Percentiles rank a stretch among this genome's conserved stretches.
phyloP scores from a whole-genome alignment of 2,888 invertebrate species.

The Eucera pruinosa region DNA sequence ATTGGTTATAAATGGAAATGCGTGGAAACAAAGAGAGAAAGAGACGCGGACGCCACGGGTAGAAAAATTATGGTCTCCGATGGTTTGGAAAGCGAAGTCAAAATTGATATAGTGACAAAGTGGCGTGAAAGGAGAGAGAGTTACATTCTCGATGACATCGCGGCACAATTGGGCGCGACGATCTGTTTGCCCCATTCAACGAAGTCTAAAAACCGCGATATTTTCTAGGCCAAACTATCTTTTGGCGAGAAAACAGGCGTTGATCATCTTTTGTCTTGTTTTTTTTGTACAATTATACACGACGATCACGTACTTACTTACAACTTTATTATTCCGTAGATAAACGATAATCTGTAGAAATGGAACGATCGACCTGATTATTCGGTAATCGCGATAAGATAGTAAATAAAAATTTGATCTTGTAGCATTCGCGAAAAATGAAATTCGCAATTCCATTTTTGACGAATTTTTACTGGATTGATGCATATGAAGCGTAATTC shows the following conservation, averaged over 20 bases:
- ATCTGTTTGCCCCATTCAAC: constrained; percentile 57
- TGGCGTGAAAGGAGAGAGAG: constrained; percentile 55
- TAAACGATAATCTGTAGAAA: constrained; percentile 29
- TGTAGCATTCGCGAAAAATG: no score
- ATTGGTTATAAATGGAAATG: neutral
- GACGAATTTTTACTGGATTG: no score
- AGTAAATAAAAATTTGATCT: no score
- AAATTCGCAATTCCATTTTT: no score
- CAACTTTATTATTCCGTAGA: constrained; percentile 12
- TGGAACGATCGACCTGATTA: constrained; percentile 20
- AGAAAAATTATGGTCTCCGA: neutral
- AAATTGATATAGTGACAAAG: constrained; percentile 14
- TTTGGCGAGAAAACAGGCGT: constrained; percentile 43
- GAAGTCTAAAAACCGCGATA: constrained; percentile 61
- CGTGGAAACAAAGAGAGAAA: neutral
- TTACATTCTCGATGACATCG: constrained; percentile 42
- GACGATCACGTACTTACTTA: neutral
- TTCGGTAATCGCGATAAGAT: neutral
- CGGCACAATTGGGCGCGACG: constrained; percentile 53
- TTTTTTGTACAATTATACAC: no score
- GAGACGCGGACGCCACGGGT: neutral
- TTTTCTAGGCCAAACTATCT: constrained; percentile 63
- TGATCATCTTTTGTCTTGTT: neutral
- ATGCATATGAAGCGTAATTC: no score
- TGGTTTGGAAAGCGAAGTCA: neutral